phyloP scores from a whole-genome alignment of 2,113 vertebrate genomes.

The Calyptommatus sinebrachiatus region DNA sequence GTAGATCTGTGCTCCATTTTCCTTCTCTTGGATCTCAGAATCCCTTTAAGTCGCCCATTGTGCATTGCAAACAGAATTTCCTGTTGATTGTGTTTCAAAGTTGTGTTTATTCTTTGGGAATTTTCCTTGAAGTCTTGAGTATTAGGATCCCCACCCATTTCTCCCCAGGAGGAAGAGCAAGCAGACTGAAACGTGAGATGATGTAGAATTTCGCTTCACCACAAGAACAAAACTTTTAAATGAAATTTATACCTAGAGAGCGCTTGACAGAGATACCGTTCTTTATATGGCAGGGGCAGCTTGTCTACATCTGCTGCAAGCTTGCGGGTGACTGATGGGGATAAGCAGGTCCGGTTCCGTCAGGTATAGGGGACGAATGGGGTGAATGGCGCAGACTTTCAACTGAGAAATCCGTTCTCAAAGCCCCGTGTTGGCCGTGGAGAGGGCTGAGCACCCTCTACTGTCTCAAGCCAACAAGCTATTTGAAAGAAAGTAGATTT shows the following conservation, averaged over 20 bases:
- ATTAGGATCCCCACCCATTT: conserved; percentile 8
- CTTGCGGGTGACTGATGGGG: no score
- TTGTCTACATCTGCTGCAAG: no score
- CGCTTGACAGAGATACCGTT: no score
- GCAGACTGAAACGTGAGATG: not conserved
- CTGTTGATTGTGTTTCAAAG: conserved; percentile 70
- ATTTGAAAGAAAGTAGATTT: no score
- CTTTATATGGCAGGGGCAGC: no score
- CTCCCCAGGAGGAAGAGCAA: conserved; percentile 17
- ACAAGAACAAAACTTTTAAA: not conserved
- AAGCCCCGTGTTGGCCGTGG: no score
- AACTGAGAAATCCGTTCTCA: no score
- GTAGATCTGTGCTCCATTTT: conserved; percentile 46
- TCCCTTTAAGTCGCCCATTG: conserved; percentile 56
- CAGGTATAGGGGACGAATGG: no score
- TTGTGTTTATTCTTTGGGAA: conserved; percentile 68
- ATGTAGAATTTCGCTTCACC: not conserved
- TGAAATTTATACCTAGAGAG: not conserved
- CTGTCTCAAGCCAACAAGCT: no score
- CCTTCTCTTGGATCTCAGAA: conserved; percentile 56
- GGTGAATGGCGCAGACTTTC: no score
- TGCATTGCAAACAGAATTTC: conserved; percentile 60
- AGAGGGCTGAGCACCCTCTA: no score
- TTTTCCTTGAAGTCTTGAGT: conserved; percentile 59
- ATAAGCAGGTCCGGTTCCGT: no score